These are phyloP conservation scores for Brachionus calyciflorus DNA, from an alignment of 1,140 invertebrate species.

Conservation along the genomic window DNA sequence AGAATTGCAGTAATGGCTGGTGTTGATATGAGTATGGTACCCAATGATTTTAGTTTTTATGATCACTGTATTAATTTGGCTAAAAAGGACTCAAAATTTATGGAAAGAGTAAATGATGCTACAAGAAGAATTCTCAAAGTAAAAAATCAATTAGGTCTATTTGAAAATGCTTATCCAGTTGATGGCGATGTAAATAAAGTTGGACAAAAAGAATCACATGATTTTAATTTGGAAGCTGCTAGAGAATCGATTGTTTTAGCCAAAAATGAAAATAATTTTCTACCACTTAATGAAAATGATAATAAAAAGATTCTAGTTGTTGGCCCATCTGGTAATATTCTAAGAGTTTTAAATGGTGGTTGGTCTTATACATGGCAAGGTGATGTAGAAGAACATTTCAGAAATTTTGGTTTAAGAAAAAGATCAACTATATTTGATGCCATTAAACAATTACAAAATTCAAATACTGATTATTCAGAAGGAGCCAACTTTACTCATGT, in stretches of 20 bases:
- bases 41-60: not conserved
- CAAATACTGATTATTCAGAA: not conserved
- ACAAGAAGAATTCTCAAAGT: not conserved
- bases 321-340: not conserved
- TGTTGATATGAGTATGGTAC: constrained; percentile 16
- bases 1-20: not conserved
- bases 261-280: not conserved
- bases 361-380: constrained; percentile 33
- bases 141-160: not conserved
- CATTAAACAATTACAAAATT: not conserved
- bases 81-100: not conserved
- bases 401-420: not conserved
- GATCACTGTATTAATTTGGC: not conserved
- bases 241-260: not conserved
- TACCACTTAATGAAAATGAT: not conserved
- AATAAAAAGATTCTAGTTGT: not conserved
- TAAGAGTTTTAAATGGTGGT: not conserved
- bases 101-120: not conserved
- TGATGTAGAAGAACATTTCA: not conserved
- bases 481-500: not conserved
- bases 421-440: not conserved
- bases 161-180: not conserved
- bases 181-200: not conserved
- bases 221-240: not conserved
- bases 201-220: not conserved